phyloP scores from a whole-genome alignment of 1,140 invertebrate species.

The Apis dorsata region DNA sequence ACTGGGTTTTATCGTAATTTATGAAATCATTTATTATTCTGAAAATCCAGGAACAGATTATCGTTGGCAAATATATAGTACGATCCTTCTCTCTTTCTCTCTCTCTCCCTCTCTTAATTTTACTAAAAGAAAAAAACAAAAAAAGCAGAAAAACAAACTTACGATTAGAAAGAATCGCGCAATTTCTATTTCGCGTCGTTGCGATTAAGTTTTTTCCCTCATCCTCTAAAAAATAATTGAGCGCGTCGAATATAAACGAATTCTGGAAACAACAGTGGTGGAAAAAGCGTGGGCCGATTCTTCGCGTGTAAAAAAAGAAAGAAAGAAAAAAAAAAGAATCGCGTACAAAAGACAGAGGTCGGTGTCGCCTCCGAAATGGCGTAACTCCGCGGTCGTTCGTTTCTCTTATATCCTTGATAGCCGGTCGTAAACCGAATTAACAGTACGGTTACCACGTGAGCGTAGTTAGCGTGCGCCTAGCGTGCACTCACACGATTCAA shows the following conservation, averaged over 20 bases:
- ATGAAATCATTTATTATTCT: conserved; percentile 11
- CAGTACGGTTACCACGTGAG: conserved; percentile 52
- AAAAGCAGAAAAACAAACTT: neutral
- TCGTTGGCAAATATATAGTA: too few relatives aligned
- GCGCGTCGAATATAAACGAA: neutral
- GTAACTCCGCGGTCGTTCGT: conserved; percentile 58
- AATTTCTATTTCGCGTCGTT: neutral
- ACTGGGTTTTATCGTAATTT: conserved; percentile 25
- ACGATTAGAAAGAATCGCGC: neutral
- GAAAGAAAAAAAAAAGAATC: neutral
- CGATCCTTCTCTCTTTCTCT: too few relatives aligned
- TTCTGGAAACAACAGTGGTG: neutral
- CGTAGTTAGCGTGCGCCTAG: conserved; percentile 22
- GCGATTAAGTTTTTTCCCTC: neutral
- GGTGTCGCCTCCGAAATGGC: conserved; percentile 53
- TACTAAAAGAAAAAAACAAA: too few relatives aligned
- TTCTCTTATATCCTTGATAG: conserved; percentile 70
- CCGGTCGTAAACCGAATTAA: conserved; percentile 75
- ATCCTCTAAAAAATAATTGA: neutral
- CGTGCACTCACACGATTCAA: conserved; percentile 29
- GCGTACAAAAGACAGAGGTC: conserved; percentile 8
- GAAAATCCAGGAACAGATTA: too few relatives aligned
- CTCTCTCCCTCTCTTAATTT: too few relatives aligned
- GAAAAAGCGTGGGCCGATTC: neutral
- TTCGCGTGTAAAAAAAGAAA: neutral